These are phyloP conservation scores for Rhopalosiphum nymphaeae DNA, from an alignment of 2,888 invertebrate genomes.

Conservation along the genomic window DNA sequence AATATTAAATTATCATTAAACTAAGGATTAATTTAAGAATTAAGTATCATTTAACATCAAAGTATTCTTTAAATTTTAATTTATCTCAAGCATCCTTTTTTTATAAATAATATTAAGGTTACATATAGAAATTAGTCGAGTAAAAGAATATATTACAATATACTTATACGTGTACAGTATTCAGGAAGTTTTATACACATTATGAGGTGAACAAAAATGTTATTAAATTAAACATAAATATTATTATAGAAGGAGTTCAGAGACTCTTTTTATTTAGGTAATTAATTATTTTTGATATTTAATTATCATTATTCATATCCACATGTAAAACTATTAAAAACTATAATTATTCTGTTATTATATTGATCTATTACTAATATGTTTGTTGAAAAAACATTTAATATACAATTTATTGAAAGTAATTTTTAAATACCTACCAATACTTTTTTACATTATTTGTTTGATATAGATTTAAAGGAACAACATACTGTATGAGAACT, in stretches of 20 bases:
- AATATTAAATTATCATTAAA: neutral
- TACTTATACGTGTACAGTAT: neutral
- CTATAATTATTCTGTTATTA: neutral
- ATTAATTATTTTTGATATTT: neutral
- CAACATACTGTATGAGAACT: neutral
- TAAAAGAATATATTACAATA: too few species aligned
- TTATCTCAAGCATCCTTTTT: neutral
- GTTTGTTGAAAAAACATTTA: neutral
- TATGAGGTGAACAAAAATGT: neutral
- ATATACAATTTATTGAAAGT: neutral
- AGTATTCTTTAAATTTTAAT: neutral
- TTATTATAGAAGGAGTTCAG: too few species aligned
- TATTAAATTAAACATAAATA: neutral
- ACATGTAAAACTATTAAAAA: neutral
- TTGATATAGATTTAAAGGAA: neutral
- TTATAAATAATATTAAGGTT: neutral
- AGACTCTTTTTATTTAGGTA: too few species aligned
- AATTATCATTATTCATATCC: neutral
- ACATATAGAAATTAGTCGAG: too few species aligned
- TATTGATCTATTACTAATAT: neutral
- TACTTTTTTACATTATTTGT: neutral
- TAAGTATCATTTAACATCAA: neutral
- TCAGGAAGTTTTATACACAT: neutral
- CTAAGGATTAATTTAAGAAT: neutral
- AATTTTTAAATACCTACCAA: neutral